phyloP scores from a whole-genome alignment of 1,140 invertebrate genomes.

The Homarus americanus region DNA sequence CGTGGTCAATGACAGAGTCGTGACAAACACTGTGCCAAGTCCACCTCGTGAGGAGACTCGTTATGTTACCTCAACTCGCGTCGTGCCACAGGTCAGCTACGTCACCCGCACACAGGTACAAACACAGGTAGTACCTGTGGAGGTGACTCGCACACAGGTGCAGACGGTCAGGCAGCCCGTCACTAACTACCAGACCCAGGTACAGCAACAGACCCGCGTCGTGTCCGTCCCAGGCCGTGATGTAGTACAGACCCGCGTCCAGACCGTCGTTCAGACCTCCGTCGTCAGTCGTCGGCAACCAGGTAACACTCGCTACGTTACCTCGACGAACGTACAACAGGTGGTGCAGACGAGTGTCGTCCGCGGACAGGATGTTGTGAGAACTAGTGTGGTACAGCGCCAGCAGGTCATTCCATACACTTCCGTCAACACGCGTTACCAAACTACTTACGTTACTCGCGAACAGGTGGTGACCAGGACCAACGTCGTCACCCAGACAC shows the following conservation, averaged over 20 bases:
- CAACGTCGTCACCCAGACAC: constrained; percentile 53
- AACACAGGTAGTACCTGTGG: constrained; percentile 52
- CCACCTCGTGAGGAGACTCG: constrained; percentile 28
- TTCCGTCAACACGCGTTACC: constrained; percentile 51
- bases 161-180: constrained; percentile 22
- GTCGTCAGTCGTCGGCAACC: constrained; percentile 33
- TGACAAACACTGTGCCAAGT: constrained; percentile 34
- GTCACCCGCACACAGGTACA: constrained; percentile 45
- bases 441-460: constrained; percentile 13
- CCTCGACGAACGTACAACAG: constrained; percentile 39
- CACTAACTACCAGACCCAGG: constrained; percentile 54
- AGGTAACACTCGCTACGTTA: constrained; percentile 34
- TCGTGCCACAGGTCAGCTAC: constrained; percentile 47
- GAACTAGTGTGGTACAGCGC: constrained; percentile 25
- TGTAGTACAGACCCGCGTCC: constrained; percentile 41
- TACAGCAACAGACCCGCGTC: constrained; percentile 23
- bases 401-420: constrained; percentile 51
- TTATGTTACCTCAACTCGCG: constrained; percentile 37
- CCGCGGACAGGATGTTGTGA: constrained; percentile 13
- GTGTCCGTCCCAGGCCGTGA: constrained; percentile 35
- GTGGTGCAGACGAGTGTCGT: constrained; percentile 43
- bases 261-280: constrained; percentile 57
- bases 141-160: constrained; percentile 44
- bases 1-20: constrained; percentile 5
- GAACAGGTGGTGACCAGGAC: constrained; percentile 61